Evolutionary conservation across 2,797 vertebrate genomes (phyloP), one percentile per base, ranked within the genome.

Genomic region (Periophthalmus magnuspinnatus): DNA sequence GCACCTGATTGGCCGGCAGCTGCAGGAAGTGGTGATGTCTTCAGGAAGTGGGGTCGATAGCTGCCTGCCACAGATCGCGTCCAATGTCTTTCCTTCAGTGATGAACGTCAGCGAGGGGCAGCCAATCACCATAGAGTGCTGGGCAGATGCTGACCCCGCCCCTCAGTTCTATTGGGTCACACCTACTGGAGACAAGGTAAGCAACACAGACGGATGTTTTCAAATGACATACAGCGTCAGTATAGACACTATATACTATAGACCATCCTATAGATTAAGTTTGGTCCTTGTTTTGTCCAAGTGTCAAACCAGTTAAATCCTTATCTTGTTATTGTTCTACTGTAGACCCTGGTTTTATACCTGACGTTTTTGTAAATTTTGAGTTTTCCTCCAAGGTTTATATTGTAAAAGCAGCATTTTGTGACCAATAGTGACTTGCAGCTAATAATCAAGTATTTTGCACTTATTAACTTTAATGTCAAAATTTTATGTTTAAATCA

Each of bases 141-240:
- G 91, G 83, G 94, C 94, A 0, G 92, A 93, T 3, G 92, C 94
- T 24, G 93, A 95, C 64, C 94, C 94, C 1, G 84, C 86, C 38
- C 93, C 94, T 2, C 93, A 95, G 83, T 93, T 94, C 74, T 94
- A 95, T 68, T 95, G 94, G 95, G 91, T 95, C 62, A 93, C 93
- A 0, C 94, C 94, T 5, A 91, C 90, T 0, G 95, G 94, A 68
- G 92, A 94, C 81, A 95, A 94, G 87, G 91, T 91, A 50, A 5
- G 9, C 17, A 10, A 34, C 57, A 56, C 13, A 14, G 5, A 24
- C 10, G 21, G 16, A 19, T 47, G 19, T 16, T 48, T 17, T 48
- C 16, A 48, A 50, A 17, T 5, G 13, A 41, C 48, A n/a, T n/a
- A 19, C 48, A 50, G 5, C 45, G 2, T 13, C 3, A 28, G 28